phyloP scores from a whole-genome alignment of 2,888 invertebrate species.

The Siphlonurus alternatus region DNA sequence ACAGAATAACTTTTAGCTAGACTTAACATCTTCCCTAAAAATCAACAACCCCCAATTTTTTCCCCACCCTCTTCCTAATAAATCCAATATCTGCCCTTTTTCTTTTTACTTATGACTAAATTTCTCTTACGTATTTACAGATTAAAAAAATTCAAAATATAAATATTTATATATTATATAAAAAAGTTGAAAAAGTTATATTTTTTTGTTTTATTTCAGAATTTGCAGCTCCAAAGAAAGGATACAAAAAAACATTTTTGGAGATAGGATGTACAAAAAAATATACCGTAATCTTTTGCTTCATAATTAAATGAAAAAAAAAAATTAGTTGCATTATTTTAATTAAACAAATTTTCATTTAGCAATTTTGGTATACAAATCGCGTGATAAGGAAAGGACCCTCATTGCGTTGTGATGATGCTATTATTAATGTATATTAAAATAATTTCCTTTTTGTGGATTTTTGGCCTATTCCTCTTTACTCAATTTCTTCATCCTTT shows the following conservation, averaged over 20 bases:
- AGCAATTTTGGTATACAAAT: too few relatives aligned
- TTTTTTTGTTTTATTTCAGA: neutral
- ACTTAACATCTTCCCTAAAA: neutral
- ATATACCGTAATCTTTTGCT: too few relatives aligned
- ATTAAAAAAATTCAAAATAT: neutral
- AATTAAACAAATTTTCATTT: too few relatives aligned
- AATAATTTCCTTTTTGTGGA: too few relatives aligned
- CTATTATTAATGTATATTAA: neutral
- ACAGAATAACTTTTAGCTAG: neutral
- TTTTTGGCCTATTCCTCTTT: too few relatives aligned
- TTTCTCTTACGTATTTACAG: neutral
- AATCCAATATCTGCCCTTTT: neutral
- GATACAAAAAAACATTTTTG: too few relatives aligned
- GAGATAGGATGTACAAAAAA: too few relatives aligned
- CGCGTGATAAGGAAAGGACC: neutral
- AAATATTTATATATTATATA: neutral
- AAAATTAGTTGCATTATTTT: too few relatives aligned
- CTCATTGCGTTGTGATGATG: neutral
- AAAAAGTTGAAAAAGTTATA: too few relatives aligned
- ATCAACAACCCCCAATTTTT: neutral
- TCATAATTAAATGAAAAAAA: too few relatives aligned
- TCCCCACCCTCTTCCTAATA: neutral
- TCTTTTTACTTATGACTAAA: neutral
- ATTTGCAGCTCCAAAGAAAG: neutral
- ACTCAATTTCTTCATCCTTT: neutral